Conservation (phyloP, 2,888 invertebrate genomes). For the Harpagoxenus sublaevis region DNA sequence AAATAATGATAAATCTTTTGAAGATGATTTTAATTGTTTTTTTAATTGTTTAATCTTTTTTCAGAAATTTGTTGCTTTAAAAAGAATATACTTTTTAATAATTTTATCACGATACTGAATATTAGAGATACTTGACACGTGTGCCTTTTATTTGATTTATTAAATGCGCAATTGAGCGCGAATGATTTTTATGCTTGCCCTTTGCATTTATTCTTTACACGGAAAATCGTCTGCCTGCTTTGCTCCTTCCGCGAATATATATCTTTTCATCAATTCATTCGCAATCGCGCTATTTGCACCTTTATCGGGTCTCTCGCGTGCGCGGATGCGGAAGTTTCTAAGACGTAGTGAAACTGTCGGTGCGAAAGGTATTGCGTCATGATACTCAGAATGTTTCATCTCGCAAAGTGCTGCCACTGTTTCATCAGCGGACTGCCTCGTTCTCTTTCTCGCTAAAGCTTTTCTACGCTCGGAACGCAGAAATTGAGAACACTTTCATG, state of each 20-base stretch:
- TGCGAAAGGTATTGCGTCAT: not conserved
- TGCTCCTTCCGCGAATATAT: not conserved
- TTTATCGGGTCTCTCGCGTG: constrained; percentile 22
- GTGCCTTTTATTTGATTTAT: not conserved
- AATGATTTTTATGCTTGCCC: not conserved
- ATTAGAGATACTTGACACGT: not conserved
- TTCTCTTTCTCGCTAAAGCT: not conserved
- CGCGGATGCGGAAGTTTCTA: constrained; percentile 29
- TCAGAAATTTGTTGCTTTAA: not conserved
- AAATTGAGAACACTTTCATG: constrained; percentile 30
- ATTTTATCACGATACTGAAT: not conserved
- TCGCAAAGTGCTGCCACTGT: constrained; percentile 55
- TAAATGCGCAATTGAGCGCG: not conserved
- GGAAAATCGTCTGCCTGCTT: not conserved
- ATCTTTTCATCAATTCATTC: constrained; percentile 25
- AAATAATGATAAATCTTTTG: not conserved
- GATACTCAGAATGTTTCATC: constrained; percentile 53
- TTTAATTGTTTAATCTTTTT: too few relatives aligned
- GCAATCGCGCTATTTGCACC: not conserved
- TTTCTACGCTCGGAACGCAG: constrained; percentile 6
- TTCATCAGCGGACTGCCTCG: constrained; percentile 29
- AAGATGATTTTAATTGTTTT: not conserved
- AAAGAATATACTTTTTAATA: not conserved
- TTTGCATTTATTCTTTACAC: not conserved
- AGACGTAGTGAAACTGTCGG: constrained; percentile 19